Percentiles rank a stretch among this genome's conserved stretches.
Conservation (phyloP, 2,113 vertebrate genomes). For the Phalacrocorax brasilianus region DNA sequence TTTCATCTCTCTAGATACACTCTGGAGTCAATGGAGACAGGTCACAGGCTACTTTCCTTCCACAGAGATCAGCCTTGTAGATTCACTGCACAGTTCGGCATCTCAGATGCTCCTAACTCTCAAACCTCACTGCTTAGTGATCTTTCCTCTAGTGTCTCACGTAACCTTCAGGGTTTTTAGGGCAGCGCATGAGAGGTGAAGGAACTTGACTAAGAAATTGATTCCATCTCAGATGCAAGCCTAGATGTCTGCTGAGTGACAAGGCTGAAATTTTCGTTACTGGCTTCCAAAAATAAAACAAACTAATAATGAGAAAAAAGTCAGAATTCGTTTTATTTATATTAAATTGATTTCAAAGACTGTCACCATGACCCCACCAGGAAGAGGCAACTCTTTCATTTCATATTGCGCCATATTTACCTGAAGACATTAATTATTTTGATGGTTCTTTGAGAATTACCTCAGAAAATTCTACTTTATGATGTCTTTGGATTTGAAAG, state of each 20-base stretch:
- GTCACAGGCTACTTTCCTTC: not conserved
- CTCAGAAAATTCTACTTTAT: not conserved
- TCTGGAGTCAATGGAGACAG: not conserved
- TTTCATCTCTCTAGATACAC: not conserved
- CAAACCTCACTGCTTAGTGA: not conserved
- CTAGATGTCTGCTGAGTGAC: not conserved
- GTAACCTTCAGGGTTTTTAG: not conserved
- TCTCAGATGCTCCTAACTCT: accelerated
- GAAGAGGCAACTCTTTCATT: not conserved
- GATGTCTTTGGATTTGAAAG: not conserved
- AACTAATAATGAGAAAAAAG: not conserved
- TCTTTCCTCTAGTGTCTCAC: not conserved
- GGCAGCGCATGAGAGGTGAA: not conserved
- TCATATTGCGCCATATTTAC: not conserved
- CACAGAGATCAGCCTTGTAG: not conserved
- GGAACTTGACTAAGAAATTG: not conserved
- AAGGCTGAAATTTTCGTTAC: not conserved
- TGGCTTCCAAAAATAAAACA: not conserved
- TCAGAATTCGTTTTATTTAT: not conserved
- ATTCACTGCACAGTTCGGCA: not conserved
- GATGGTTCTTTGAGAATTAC: accelerated
- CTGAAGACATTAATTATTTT: not conserved
- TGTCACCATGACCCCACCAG: not conserved
- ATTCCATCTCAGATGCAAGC: not conserved
- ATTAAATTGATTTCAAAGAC: not conserved